Percentiles rank a stretch among this genome's conserved stretches.
These are phyloP conservation scores for Cyprinella venusta DNA, from an alignment of 2,797 vertebrate species.

Conservation along the genomic window DNA sequence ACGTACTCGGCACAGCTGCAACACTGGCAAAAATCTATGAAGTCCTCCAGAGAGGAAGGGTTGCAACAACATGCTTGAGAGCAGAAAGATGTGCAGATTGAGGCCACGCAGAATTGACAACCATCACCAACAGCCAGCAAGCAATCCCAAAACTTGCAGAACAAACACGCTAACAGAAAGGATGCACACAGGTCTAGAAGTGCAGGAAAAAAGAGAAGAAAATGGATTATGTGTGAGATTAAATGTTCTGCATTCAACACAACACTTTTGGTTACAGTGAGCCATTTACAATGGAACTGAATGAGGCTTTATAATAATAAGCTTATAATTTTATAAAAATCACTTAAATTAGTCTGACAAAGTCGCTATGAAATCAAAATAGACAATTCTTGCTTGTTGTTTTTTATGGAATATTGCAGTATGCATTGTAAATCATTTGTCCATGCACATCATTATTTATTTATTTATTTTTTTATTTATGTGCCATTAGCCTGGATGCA, in stretches of 20 bases:
- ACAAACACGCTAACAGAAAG: slow-evolving; percentile 74
- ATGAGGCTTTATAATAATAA: not conserved
- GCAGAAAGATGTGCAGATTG: slow-evolving; percentile 66
- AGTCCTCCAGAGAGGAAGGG: slow-evolving; percentile 62
- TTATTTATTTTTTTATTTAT: not conserved
- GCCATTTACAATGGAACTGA: not conserved
- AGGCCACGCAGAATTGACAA: slow-evolving; percentile 63
- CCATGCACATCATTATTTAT: not conserved
- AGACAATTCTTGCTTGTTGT: not conserved
- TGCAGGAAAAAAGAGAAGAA: slow-evolving; percentile 3
- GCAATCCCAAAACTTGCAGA: slow-evolving; percentile 75
- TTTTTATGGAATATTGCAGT: not conserved
- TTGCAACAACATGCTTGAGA: slow-evolving; percentile 65
- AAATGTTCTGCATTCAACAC: not conserved
- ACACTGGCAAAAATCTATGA: slow-evolving; percentile 58
- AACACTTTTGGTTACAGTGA: not conserved
- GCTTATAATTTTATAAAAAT: not conserved
- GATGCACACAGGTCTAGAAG: slow-evolving; percentile 73
- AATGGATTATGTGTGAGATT: not conserved
- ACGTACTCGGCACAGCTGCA: slow-evolving; percentile 59
- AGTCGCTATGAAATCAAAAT: not conserved
- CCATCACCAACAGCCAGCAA: slow-evolving; percentile 65
- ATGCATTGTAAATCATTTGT: not conserved
- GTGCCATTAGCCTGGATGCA: not conserved
- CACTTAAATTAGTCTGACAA: not conserved